Percentiles rank a stretch among this genome's conserved stretches.
These are phyloP conservation scores for Uropetala carovei DNA, from an alignment of 2,888 invertebrate species.

Conservation along the genomic window DNA sequence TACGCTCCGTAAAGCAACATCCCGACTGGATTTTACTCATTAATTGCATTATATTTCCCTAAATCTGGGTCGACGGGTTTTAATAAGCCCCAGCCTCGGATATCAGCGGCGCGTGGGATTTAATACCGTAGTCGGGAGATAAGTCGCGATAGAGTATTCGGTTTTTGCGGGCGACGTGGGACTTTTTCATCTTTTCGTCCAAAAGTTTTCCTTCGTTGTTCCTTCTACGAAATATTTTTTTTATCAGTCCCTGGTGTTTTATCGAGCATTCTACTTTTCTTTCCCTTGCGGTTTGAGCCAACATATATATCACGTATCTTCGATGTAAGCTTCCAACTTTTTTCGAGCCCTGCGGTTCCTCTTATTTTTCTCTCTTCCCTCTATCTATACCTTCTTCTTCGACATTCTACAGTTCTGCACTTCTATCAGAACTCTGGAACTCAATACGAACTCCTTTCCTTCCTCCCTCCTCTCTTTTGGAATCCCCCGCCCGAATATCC, in stretches of 20 bases:
- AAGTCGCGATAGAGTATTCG: background rate
- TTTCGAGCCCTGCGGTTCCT: background rate
- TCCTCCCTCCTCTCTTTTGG: too few relatives aligned
- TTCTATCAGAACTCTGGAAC: too few relatives aligned
- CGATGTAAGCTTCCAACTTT: background rate
- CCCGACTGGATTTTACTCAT: conserved; percentile 34
- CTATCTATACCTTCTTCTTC: too few relatives aligned
- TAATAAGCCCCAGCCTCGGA: conserved; percentile 7
- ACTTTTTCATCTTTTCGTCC: background rate
- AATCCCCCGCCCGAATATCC: too few relatives aligned
- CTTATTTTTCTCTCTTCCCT: too few relatives aligned
- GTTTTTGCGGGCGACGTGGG: background rate
- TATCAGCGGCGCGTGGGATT: background rate
- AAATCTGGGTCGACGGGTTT: conserved; percentile 31
- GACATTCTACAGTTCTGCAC: too few relatives aligned
- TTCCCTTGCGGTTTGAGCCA: background rate
- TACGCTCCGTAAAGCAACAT: background rate
- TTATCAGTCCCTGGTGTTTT: background rate
- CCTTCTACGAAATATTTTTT: background rate
- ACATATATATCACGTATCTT: background rate
- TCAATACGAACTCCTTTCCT: too few relatives aligned
- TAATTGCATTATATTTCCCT: conserved; percentile 51
- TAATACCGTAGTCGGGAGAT: background rate
- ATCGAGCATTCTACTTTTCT: background rate
- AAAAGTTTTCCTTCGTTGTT: conserved; percentile 6